Percentiles rank a stretch among this genome's conserved stretches.
Evolutionary conservation across 2,113 vertebrate species (phyloP).

Genomic region (Neodon shergylaensis): DNA sequence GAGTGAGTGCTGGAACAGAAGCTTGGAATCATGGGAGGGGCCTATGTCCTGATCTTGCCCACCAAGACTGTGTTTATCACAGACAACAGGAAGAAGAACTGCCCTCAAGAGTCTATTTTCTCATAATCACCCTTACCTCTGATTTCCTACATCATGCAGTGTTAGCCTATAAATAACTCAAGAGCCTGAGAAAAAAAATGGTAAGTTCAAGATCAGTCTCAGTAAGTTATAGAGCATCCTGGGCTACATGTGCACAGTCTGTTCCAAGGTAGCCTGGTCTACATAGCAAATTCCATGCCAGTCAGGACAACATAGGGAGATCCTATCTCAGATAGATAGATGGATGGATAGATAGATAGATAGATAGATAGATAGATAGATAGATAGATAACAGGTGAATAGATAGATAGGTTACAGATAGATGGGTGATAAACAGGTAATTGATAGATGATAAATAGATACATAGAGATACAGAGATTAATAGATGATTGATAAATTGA

Average conservation of each 20-base stretch:
- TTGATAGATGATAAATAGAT: neutral
- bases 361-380: neutral
- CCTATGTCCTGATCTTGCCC: accelerated
- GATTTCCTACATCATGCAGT: neutral
- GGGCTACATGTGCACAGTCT: neutral
- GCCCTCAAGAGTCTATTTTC: neutral
- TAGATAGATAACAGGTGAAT: neutral
- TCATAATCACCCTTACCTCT: neutral
- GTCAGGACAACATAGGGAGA: neutral
- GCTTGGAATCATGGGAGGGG: accelerated
- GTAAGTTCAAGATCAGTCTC: neutral
- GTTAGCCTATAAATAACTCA: neutral
- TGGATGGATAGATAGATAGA: neutral
- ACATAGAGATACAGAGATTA: neutral
- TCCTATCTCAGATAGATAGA: neutral
- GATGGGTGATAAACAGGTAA: neutral
- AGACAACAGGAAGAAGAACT: neutral
- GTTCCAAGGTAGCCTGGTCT: neutral
- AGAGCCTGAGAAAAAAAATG: neutral
- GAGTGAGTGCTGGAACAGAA: neutral
- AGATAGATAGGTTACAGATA: too few species aligned
- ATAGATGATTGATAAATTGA: neutral
- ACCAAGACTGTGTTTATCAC: neutral
- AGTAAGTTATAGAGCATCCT: neutral
- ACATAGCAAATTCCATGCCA: neutral